phyloP scores from a whole-genome alignment of 2,888 invertebrate genomes.

The Sicus ferrugineus region DNA sequence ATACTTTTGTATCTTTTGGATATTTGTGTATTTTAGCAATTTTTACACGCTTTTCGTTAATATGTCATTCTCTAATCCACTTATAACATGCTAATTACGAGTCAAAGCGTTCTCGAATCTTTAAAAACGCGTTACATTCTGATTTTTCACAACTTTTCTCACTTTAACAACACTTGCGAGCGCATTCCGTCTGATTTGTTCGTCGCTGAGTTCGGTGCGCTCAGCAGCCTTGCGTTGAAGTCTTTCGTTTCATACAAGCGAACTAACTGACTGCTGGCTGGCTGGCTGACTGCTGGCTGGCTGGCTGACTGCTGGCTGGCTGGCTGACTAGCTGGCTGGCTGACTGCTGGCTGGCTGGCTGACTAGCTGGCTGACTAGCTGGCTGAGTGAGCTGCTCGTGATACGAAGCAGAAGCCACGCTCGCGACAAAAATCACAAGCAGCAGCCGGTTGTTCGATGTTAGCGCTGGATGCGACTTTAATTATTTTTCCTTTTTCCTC shows the following conservation, averaged over 20 bases:
- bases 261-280: background rate
- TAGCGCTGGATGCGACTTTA: background rate
- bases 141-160: slow-evolving; percentile 3
- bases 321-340: too few relatives aligned
- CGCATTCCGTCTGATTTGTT: background rate
- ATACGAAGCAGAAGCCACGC: background rate
- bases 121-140: background rate
- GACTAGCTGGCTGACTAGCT: background rate
- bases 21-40: too few relatives aligned
- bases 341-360: too few relatives aligned
- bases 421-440: slow-evolving; percentile 28
- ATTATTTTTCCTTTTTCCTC: background rate
- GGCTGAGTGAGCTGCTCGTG: background rate
- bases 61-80: too few relatives aligned
- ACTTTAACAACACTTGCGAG: background rate
- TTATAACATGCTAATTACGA: too few relatives aligned
- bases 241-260: slow-evolving; percentile 25
- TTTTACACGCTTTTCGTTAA: too few relatives aligned
- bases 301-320: too few relatives aligned
- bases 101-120: background rate
- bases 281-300: too few relatives aligned
- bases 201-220: background rate
- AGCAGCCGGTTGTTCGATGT: background rate
- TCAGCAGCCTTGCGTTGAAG: slow-evolving; percentile 20
- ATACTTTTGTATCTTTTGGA: too few relatives aligned